These are phyloP conservation scores for Corythornis cristatus DNA, from an alignment of 2,113 vertebrate species.

Conservation along the genomic window DNA sequence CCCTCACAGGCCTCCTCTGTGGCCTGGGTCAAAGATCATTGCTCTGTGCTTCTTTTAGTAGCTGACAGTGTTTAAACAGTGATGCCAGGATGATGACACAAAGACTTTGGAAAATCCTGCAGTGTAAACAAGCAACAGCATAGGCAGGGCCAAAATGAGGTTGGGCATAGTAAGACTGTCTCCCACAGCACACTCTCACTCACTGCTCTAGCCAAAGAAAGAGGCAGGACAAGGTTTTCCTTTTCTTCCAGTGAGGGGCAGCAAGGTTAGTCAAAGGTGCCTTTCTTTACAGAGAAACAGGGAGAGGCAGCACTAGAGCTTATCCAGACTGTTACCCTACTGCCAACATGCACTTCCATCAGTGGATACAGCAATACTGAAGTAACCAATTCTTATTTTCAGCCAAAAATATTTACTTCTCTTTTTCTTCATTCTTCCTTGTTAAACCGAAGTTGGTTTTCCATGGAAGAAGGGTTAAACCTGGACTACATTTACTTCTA, in stretches of 20 bases:
- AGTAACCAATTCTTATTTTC: not conserved
- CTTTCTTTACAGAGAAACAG: not conserved
- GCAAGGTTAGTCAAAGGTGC: rapidly evolving
- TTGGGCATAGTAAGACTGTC: not conserved
- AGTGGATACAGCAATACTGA: not conserved
- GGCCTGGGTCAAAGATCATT: not conserved
- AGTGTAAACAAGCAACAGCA: not conserved
- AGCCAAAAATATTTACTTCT: not conserved
- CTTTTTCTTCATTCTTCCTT: not conserved
- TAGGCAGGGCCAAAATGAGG: not conserved
- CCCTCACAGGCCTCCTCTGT: rapidly evolving
- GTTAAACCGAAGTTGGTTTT: not conserved
- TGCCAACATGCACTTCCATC: not conserved
- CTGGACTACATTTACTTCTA: not conserved
- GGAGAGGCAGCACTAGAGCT: not conserved
- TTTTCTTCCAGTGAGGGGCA: not conserved
- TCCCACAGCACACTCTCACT: rapidly evolving
- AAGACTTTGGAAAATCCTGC: not conserved
- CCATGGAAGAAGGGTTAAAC: not conserved
- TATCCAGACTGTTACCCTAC: not conserved
- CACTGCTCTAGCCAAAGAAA: not conserved
- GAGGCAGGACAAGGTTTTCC: not conserved
- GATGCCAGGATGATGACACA: rapidly evolving
- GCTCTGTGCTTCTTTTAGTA: not conserved
- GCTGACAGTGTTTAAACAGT: not conserved